These are phyloP conservation scores for Portunus trituberculatus DNA, from an alignment of 1,140 invertebrate species.

Conservation along the genomic window DNA sequence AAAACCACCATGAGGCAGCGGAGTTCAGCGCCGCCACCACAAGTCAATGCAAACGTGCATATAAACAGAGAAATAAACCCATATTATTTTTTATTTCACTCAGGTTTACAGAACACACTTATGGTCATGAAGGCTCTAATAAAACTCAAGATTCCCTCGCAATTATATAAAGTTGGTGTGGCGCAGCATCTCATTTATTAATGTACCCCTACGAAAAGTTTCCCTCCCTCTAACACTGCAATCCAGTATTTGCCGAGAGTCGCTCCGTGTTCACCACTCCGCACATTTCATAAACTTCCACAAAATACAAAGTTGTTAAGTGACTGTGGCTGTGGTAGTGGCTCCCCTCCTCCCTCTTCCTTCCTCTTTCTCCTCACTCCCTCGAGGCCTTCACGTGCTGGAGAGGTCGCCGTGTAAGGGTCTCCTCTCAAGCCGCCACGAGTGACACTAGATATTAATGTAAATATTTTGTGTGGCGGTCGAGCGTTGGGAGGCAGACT, in stretches of 20 bases:
- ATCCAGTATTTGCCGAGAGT: background rate
- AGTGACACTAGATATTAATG: slow-evolving; percentile 23
- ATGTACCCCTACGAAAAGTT: background rate
- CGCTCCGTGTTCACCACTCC: background rate
- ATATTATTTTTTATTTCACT: background rate
- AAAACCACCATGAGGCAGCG: background rate
- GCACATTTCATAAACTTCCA: background rate
- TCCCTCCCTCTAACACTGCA: background rate
- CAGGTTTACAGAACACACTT: too few species aligned
- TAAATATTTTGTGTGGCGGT: slow-evolving; percentile 13
- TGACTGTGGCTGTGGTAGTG: background rate
- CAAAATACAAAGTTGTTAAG: background rate
- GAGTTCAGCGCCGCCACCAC: background rate
- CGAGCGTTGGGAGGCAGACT: background rate
- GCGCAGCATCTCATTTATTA: background rate
- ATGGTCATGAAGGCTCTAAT: too few species aligned
- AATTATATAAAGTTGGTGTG: too few species aligned
- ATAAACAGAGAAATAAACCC: slow-evolving; percentile 27
- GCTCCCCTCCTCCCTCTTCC: background rate
- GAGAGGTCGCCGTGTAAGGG: background rate
- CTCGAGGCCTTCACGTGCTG: background rate
- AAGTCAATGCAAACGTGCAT: background rate
- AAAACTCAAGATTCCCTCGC: too few species aligned
- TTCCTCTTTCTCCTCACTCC: background rate
- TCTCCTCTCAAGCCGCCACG: background rate